Percentiles rank a stretch among this genome's conserved stretches.
Conservation (phyloP, 2,113 vertebrate genomes). For the Cairina moschata region DNA sequence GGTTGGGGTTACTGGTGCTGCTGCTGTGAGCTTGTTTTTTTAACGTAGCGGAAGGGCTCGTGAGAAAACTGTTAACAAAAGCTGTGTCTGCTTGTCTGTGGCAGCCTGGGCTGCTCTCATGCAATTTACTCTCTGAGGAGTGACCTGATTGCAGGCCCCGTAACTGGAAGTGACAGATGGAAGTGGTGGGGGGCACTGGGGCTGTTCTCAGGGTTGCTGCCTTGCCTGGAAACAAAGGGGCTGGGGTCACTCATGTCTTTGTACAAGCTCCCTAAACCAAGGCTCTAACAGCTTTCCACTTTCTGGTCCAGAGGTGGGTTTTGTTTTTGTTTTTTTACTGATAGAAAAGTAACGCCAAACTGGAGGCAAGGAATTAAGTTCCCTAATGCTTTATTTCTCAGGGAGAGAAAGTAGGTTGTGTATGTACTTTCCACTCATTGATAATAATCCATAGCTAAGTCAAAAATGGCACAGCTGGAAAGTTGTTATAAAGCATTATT, state of each 20-base stretch:
- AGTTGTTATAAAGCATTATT: not conserved
- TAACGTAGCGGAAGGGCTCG: rapidly evolving
- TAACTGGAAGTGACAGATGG: not conserved
- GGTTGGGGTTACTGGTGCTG: not conserved
- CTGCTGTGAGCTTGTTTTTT: not conserved
- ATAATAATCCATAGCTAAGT: not conserved
- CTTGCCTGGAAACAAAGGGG: not conserved
- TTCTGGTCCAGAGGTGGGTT: not conserved
- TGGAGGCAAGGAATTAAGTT: not conserved
- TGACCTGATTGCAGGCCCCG: not conserved
- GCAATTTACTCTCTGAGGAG: not conserved
- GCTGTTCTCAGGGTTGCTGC: not conserved
- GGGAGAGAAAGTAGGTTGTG: slow-evolving; percentile 23
- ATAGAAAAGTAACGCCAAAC: not conserved
- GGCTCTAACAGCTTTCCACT: not conserved
- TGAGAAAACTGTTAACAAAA: not conserved
- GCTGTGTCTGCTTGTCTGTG: rapidly evolving
- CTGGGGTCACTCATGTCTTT: not conserved
- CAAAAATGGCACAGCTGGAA: not conserved
- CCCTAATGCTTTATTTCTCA: not conserved
- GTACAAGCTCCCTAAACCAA: not conserved
- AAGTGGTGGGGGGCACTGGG: not conserved
- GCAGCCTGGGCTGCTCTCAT: not conserved
- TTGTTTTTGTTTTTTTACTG: not conserved
- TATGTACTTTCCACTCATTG: not conserved